These are phyloP conservation scores for Drosophila asahinai DNA, from an alignment of 1,140 invertebrate genomes.

Conservation along the genomic window DNA sequence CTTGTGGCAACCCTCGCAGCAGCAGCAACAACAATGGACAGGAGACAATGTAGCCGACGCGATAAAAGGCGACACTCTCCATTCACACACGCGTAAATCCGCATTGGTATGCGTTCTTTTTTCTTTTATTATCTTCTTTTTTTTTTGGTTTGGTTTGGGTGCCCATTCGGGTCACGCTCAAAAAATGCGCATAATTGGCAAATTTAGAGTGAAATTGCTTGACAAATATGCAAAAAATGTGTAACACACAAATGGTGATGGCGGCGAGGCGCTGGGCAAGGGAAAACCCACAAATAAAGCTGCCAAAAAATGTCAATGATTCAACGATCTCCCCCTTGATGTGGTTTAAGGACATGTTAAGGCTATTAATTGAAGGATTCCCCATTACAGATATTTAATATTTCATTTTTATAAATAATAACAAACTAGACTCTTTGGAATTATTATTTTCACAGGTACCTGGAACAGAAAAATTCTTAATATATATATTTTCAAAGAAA, in stretches of 20 bases:
- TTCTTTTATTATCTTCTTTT: constrained; percentile 9
- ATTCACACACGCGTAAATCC: constrained; percentile 19
- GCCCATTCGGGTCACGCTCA: constrained; percentile 70
- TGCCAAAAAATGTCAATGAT: neutral
- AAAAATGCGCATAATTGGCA: constrained; percentile 79
- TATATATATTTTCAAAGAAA: too few species aligned
- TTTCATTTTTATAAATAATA: too few species aligned
- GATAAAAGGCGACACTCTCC: constrained; percentile 53
- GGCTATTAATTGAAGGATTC: neutral
- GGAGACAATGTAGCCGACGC: constrained; percentile 63
- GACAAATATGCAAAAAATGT: constrained; percentile 72
- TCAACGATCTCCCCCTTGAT: neutral
- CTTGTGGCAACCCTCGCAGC: constrained; percentile 38
- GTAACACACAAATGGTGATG: constrained; percentile 6
- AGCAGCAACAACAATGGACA: constrained; percentile 43
- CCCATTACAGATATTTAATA: neutral
- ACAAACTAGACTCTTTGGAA: neutral
- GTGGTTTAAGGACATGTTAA: too few species aligned
- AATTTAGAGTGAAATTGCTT: constrained; percentile 76
- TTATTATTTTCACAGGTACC: neutral
- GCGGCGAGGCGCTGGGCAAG: neutral
- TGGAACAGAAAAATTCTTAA: too few species aligned
- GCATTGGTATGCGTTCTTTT: constrained; percentile 19
- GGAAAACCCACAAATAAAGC: neutral
- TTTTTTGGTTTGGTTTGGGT: constrained; percentile 31